Evolutionary conservation across 2,888 invertebrate species (phyloP).

Genomic region (Keiferia lycopersicella): DNA sequence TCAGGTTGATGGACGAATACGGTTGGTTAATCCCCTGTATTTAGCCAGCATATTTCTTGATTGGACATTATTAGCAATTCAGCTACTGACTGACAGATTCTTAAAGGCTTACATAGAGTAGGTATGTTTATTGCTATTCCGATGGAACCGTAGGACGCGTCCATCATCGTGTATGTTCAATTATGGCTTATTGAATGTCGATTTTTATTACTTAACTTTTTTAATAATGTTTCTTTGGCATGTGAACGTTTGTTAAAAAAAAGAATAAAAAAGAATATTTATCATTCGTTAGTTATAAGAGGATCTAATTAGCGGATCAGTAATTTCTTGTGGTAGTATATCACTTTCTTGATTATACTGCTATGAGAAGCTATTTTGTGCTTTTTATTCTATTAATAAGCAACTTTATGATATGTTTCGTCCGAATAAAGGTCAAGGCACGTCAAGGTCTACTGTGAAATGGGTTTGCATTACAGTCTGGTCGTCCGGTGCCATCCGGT

Average conservation of each 20-base stretch:
- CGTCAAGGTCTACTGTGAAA: conserved; percentile 49
- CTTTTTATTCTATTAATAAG: neutral
- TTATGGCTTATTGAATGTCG: conserved; percentile 16
- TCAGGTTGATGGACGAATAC: conserved; percentile 37
- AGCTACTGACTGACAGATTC: conserved; percentile 18
- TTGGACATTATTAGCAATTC: conserved; percentile 20
- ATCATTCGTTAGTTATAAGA: neutral
- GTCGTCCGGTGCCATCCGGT: conserved; percentile 54
- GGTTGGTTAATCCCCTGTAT: conserved; percentile 27
- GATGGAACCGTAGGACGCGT: conserved; percentile 15
- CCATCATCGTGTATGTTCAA: conserved; percentile 18
- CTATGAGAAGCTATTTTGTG: neutral
- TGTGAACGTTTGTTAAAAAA: neutral
- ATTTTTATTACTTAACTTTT: conserved; percentile 17
- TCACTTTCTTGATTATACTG: neutral
- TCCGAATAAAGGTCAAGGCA: conserved; percentile 1
- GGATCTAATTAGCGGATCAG: conserved; percentile 1
- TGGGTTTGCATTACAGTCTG: conserved; percentile 55
- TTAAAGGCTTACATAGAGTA: conserved; percentile 16
- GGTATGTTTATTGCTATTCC: conserved; percentile 15
- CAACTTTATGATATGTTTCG: neutral
- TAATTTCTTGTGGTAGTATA: neutral
- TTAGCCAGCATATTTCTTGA: conserved; percentile 22
- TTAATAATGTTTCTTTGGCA: neutral
- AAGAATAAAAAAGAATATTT: conserved; percentile 1